phyloP scores from a whole-genome alignment of 2,797 vertebrate genomes.

The Halcyon chelicuti region DNA sequence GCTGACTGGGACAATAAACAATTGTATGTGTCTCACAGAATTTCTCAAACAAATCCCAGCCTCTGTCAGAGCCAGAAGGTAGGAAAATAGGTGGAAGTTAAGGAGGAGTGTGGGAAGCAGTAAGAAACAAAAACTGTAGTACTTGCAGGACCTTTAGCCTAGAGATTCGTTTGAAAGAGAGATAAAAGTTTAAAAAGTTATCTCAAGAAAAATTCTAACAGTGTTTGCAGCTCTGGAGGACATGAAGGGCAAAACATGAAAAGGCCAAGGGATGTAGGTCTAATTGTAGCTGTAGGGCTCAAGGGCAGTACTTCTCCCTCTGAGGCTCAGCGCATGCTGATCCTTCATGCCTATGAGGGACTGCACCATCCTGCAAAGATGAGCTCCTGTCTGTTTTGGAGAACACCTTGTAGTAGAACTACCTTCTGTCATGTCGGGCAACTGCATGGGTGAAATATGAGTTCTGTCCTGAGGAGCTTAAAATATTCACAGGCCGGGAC shows the following conservation, averaged over 20 bases:
- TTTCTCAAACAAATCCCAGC: background rate
- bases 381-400: background rate
- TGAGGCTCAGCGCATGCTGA: background rate
- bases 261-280: background rate
- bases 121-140: background rate
- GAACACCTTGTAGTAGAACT: background rate
- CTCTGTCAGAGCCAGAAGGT: background rate
- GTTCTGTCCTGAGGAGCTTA: background rate
- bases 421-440: background rate
- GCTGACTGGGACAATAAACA: background rate
- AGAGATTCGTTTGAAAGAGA: background rate
- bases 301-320: background rate
- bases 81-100: background rate
- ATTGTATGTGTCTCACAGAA: background rate
- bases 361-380: background rate
- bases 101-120: background rate
- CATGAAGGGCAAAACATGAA: background rate
- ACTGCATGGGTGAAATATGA: background rate
- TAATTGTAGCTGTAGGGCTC: background rate
- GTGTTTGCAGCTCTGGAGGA: background rate
- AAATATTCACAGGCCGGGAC: background rate
- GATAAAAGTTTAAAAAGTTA: background rate
- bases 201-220: background rate
- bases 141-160: background rate
- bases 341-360: background rate